Conservation (phyloP, 2,113 vertebrate genomes). For the Centropus unirufus region DNA sequence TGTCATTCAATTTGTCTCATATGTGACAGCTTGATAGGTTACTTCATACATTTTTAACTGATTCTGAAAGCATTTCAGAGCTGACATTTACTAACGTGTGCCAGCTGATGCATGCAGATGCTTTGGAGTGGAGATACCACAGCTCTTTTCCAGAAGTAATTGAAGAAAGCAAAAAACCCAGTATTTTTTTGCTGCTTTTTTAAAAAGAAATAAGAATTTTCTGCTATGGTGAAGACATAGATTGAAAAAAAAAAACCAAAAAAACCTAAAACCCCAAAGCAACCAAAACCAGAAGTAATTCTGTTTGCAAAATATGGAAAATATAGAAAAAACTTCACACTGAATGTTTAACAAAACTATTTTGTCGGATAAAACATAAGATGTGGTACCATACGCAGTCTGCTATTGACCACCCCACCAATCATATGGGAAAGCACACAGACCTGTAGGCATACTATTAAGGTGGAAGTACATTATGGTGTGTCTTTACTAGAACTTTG, state of each 20-base stretch:
- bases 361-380: not conserved
- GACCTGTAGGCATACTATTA: not conserved
- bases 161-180: not conserved
- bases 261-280: too few relatives aligned
- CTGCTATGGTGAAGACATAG: not conserved
- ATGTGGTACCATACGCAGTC: not conserved
- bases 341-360: not conserved
- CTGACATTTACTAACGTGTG: not conserved
- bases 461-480: not conserved
- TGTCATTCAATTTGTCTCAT: not conserved
- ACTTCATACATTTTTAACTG: not conserved
- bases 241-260: not conserved
- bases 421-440: not conserved
- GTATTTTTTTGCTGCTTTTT: not conserved
- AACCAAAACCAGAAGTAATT: not conserved
- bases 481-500: not conserved
- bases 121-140: not conserved
- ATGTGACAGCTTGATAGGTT: not conserved
- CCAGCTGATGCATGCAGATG: not conserved
- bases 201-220: not conserved
- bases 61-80: conserved; percentile 20
- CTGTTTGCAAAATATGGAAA: not conserved
- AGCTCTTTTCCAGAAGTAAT: not conserved
- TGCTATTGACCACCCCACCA: not conserved
- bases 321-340: not conserved